Evolutionary conservation across 1,140 invertebrate species (phyloP).

Genomic region (Amyelois transitella): DNA sequence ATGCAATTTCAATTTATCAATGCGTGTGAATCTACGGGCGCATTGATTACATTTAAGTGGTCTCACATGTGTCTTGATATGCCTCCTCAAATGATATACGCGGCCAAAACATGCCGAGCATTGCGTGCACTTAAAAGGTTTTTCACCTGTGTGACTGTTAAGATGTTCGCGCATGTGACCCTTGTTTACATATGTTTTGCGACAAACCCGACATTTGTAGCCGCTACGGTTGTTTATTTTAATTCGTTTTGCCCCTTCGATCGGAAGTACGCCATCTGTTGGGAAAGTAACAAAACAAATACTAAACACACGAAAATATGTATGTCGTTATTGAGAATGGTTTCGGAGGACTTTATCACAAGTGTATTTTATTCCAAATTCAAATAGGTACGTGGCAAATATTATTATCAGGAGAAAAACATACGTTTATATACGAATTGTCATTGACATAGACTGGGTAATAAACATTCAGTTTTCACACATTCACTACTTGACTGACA

Average conservation of each 20-base stretch:
- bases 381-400: not conserved
- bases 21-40: not conserved
- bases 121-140: not conserved
- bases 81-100: not conserved
- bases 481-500: too few species aligned
- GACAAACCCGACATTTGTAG: not conserved
- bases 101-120: not conserved
- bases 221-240: not conserved
- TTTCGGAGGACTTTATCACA: not conserved
- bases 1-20: not conserved
- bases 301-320: not conserved
- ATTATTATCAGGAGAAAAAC: not conserved
- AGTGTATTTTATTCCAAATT: too few species aligned
- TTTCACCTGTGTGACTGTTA: conserved; percentile 29
- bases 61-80: not conserved
- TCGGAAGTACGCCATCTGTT: not conserved
- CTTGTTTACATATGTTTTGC: not conserved
- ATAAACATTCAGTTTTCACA: too few species aligned
- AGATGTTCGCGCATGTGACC: conserved; percentile 15
- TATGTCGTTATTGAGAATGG: not conserved
- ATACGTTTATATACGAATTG: too few species aligned
- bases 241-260: not conserved
- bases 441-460: too few species aligned
- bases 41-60: conserved; percentile 2
- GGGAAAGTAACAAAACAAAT: not conserved